These are phyloP conservation scores for Habroteleia sp. DNA, from an alignment of 2,888 invertebrate species.

Conservation along the genomic window DNA sequence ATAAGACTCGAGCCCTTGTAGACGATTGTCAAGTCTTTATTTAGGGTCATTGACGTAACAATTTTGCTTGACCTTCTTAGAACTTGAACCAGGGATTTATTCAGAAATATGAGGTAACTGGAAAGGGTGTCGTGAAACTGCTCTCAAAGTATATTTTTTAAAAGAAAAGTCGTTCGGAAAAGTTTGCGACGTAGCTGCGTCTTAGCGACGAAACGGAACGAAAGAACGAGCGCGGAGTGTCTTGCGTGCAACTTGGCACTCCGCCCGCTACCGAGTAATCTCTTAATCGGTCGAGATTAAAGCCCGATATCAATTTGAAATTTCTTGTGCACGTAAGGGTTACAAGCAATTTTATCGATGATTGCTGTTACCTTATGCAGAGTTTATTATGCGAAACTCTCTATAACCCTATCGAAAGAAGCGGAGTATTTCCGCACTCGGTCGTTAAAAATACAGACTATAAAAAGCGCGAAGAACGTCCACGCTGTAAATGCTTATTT, in stretches of 20 bases:
- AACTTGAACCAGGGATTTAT: slow-evolving; percentile 20
- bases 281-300: slow-evolving; percentile 64
- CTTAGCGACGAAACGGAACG: slow-evolving; percentile 14
- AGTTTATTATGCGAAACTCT: slow-evolving; percentile 52
- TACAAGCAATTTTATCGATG: slow-evolving; percentile 63
- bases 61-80: slow-evolving; percentile 20
- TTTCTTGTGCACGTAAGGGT: slow-evolving; percentile 61
- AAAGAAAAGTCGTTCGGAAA: slow-evolving; percentile 23
- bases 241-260: slow-evolving; percentile 62
- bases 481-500: slow-evolving; percentile 56
- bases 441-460: slow-evolving; percentile 58
- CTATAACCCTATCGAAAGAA: slow-evolving; percentile 33
- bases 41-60: slow-evolving; percentile 19
- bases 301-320: slow-evolving; percentile 64
- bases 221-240: slow-evolving; percentile 37
- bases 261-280: slow-evolving; percentile 57
- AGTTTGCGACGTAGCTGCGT: slow-evolving; percentile 18
- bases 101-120: slow-evolving; percentile 12
- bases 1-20: too few relatives aligned
- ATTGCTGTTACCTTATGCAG: slow-evolving; percentile 53
- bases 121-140: slow-evolving; percentile 1
- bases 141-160: slow-evolving; percentile 8
- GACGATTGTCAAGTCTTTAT: too few relatives aligned
- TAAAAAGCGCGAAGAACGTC: slow-evolving; percentile 61
- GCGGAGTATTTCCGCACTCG: slow-evolving; percentile 38